Base-by-base conservation (phyloP, 2,888 invertebrate genomes). In the Girardia tigrina region DNA sequence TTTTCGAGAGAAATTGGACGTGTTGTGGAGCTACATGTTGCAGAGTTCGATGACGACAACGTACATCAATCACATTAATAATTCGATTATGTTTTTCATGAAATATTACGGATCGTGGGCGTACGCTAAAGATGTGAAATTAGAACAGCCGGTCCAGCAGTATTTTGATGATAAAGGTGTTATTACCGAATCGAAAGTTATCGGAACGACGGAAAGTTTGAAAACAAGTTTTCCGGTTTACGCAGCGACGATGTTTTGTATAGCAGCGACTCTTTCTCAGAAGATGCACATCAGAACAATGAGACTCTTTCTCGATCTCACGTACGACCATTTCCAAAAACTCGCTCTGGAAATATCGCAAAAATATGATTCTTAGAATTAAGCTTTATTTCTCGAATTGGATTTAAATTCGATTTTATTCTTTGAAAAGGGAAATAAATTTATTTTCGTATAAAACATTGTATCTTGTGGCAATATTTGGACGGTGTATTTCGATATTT, bases 121-220 rank as follows among this genome's bases (percentile, higher is more conserved):
- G n/a, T 56, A 56, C 23, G n/a, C 56, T 6, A 56, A 56, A 56
- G 56, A 56, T 20, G 23, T 56, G 6, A 56, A 56, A 56, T 23
- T 56, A 56, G n/a, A 56, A 12, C 20, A 56, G 4, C 56, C 56
- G 4, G 23, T 56, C n/a, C n/a, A 23, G 4, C 6, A 6, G 2
- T 56, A 56, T 56, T 56, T 20, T n/a, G 56, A 56, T 56, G 56
- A 56, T 4, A 56, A 56, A 56, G 56, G 56, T 12, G 56, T 56
- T 56, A 56, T 56, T 12, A 16, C 56, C 2, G 56, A 56, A 56
- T 56, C 56, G 4, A 12, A 4, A 20, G 23, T 2, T 20, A 6
- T 56, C 23, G 6, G 20, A 2, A 23, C 8, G n/a, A 56, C 56
- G 4, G 56, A 56, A 16, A 56, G 56, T 56, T 20, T n/a, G 23